Evolutionary conservation across 2,113 vertebrate genomes (phyloP).

Genomic region (Zosterops hypoxanthus): DNA sequence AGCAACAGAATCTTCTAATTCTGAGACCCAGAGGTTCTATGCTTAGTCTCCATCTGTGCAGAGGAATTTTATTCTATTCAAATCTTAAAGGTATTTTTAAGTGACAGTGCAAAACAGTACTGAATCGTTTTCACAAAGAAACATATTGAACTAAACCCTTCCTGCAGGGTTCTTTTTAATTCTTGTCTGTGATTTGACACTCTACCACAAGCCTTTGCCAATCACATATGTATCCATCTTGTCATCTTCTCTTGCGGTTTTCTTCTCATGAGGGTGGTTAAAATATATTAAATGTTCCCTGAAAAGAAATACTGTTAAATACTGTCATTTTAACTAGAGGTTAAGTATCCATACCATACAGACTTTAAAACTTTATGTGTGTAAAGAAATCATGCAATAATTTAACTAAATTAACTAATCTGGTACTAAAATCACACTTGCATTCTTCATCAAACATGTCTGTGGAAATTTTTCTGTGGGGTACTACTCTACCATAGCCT

Average conservation of each 20-base stretch:
- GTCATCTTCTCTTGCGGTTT: not conserved
- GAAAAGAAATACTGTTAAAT: not conserved
- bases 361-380: not conserved
- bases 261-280: not conserved
- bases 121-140: not conserved
- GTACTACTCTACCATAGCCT: not conserved
- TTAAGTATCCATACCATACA: not conserved
- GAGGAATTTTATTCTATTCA: not conserved
- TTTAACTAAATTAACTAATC: not conserved
- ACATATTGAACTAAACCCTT: not conserved
- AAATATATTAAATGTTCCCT: not conserved
- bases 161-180: not conserved
- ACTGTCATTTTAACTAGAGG: not conserved
- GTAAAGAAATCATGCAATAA: not conserved
- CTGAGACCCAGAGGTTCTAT: not conserved
- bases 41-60: not conserved
- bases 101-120: not conserved
- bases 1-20: not conserved
- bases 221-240: not conserved
- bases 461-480: not conserved
- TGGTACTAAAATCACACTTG: not conserved
- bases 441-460: not conserved
- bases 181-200: not conserved
- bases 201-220: not conserved
- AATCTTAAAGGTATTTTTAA: not conserved